Percentiles rank a stretch among this genome's conserved stretches.
Conservation (phyloP, 2,113 vertebrate genomes). For the Gopherus evgoodei region DNA sequence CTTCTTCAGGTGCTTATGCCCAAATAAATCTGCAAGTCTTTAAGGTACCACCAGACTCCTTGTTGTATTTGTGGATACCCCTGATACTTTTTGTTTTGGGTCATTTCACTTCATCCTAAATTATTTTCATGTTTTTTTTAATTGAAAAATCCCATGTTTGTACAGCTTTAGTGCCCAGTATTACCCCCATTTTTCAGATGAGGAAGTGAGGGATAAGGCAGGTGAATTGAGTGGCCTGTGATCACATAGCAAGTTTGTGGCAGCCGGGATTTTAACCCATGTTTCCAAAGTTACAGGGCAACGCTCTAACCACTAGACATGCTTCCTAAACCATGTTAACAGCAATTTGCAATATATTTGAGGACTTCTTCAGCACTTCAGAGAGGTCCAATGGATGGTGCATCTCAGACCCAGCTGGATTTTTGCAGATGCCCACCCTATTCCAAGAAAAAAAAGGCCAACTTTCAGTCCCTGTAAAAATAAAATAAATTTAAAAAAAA, state of each 20-base stretch:
- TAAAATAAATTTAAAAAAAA: background rate
- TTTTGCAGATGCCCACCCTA: background rate
- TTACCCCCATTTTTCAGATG: background rate
- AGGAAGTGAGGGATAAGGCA: background rate
- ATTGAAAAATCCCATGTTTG: background rate
- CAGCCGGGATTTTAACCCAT: background rate
- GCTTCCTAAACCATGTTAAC: fast-evolving
- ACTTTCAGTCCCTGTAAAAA: background rate
- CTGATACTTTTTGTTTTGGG: background rate
- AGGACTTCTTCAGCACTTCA: background rate
- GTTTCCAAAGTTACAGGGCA: background rate
- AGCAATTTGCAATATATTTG: fast-evolving
- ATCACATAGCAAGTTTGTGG: background rate
- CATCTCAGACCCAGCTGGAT: background rate
- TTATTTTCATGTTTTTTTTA: background rate
- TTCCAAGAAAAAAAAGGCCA: background rate
- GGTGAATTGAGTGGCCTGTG: background rate
- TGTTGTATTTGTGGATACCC: no score
- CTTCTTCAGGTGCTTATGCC: no score
- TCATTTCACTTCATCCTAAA: background rate
- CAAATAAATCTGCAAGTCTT: no score
- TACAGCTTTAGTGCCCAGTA: background rate
- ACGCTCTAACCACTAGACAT: fast-evolving
- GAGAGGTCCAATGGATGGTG: background rate
- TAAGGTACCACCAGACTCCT: no score